Conservation (phyloP, 2,888 invertebrate species). For the Harpagoxenus sublaevis region DNA sequence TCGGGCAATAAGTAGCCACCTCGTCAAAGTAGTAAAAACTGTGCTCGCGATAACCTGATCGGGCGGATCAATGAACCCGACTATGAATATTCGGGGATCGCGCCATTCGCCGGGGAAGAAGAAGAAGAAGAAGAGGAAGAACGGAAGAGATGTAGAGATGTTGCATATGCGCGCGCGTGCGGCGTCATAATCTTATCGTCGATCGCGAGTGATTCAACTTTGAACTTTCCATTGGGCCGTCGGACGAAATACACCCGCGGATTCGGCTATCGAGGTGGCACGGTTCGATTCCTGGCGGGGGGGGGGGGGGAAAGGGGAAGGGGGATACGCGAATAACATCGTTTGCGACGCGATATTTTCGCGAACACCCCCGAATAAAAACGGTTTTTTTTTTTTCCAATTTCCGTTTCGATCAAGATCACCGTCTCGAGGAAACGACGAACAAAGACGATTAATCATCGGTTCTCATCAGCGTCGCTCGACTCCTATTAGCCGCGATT, state of each 20-base stretch:
- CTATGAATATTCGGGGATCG: conserved; percentile 56
- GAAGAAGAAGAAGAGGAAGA: background rate
- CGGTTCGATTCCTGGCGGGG: conserved; percentile 29
- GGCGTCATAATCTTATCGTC: conserved; percentile 68
- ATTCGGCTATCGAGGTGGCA: conserved; percentile 48
- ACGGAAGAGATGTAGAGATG: conserved; percentile 44
- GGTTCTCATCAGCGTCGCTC: background rate
- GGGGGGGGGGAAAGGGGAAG: background rate
- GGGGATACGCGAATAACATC: conserved; percentile 19
- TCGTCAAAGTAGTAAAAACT: conserved; percentile 6
- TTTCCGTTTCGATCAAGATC: conserved; percentile 18
- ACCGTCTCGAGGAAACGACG: background rate
- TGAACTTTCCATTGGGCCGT: conserved; percentile 66
- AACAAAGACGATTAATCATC: conserved; percentile 25
- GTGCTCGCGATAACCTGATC: background rate
- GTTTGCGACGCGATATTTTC: conserved; percentile 27
- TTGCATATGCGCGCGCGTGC: conserved; percentile 62
- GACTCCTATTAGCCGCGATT: background rate
- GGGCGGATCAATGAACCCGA: conserved; percentile 57
- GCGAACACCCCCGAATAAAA: background rate
- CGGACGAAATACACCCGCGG: conserved; percentile 45
- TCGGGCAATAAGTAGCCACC: background rate
- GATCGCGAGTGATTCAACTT: conserved; percentile 71
- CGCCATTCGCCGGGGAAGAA: conserved; percentile 1
- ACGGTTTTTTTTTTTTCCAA: background rate